phyloP scores from a whole-genome alignment of 2,797 vertebrate species.

The Meda fulgida region DNA sequence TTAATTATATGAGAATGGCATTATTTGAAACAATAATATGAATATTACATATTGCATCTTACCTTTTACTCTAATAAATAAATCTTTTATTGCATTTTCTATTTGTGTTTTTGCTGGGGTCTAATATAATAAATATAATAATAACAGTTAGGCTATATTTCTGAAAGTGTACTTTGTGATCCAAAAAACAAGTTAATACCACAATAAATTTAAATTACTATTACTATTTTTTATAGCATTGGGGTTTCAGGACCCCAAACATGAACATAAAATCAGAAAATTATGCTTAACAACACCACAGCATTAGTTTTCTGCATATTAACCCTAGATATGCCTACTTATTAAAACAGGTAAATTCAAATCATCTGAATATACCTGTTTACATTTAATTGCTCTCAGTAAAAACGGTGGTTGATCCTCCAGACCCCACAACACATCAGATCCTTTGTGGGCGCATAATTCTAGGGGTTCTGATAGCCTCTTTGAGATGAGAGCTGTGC shows the following conservation, averaged over 20 bases:
- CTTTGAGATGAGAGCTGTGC: constrained; percentile 31
- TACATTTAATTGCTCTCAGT: not conserved
- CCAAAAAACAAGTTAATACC: not conserved
- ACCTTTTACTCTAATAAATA: not conserved
- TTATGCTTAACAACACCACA: not conserved
- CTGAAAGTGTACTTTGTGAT: not conserved
- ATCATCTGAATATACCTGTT: not conserved
- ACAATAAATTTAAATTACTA: not conserved
- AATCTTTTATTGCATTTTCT: not conserved
- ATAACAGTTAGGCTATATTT: too few species aligned
- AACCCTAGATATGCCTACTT: not conserved
- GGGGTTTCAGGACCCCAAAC: not conserved
- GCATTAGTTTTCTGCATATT: not conserved
- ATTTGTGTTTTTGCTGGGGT: too few species aligned
- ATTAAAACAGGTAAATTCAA: not conserved
- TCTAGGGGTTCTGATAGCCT: constrained; percentile 15
- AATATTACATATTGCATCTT: not conserved
- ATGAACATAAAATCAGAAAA: not conserved
- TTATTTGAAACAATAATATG: too few species aligned
- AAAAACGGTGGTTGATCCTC: not conserved
- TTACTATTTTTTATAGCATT: not conserved
- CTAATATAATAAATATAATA: too few species aligned
- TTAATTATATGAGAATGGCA: not conserved
- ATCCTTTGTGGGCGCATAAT: constrained; percentile 13
- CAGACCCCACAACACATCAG: constrained; percentile 2